Percentiles rank a stretch among this genome's conserved stretches.
Evolutionary conservation across 2,888 invertebrate species (phyloP).

Genomic region (Eumerus sabulonum): DNA sequence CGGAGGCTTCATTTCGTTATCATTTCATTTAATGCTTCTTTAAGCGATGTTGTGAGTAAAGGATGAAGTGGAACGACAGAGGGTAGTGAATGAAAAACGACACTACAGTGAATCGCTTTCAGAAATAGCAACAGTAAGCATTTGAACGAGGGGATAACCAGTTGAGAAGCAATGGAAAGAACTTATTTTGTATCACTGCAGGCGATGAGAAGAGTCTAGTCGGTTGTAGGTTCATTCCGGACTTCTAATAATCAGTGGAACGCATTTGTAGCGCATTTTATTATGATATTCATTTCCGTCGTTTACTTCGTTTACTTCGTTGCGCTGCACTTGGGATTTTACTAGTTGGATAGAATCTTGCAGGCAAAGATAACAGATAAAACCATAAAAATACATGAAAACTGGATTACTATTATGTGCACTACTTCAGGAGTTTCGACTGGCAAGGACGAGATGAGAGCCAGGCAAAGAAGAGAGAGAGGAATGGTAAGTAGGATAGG

Average conservation of each 20-base stretch:
- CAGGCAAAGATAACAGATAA: slow-evolving; percentile 66
- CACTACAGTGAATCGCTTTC: no score
- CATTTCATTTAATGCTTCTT: slow-evolving; percentile 65
- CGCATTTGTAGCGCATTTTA: slow-evolving; percentile 63
- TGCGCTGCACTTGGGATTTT: slow-evolving; percentile 25
- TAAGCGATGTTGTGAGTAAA: slow-evolving; percentile 60
- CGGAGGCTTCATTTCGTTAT: slow-evolving; percentile 65
- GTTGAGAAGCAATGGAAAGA: no score
- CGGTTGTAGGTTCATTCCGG: slow-evolving; percentile 35
- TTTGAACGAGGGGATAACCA: slow-evolving; percentile 1
- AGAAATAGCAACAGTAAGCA: slow-evolving; percentile 1
- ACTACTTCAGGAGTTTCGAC: neutral
- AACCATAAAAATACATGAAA: slow-evolving; percentile 67
- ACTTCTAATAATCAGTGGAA: slow-evolving; percentile 62
- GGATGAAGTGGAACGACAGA: neutral
- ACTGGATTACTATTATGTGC: slow-evolving; percentile 49
- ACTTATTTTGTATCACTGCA: slow-evolving; percentile 38
- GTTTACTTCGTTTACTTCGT: slow-evolving; percentile 11
- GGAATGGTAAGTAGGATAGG: neutral
- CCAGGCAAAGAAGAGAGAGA: slow-evolving; percentile 8
- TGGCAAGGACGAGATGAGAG: slow-evolving; percentile 25
- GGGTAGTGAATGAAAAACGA: neutral
- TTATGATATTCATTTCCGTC: slow-evolving; percentile 59
- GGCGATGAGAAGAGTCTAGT: slow-evolving; percentile 45
- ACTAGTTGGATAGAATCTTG: slow-evolving; percentile 66